These are phyloP conservation scores for Pissodes strobi DNA, from an alignment of 1,140 invertebrate species.

Conservation along the genomic window DNA sequence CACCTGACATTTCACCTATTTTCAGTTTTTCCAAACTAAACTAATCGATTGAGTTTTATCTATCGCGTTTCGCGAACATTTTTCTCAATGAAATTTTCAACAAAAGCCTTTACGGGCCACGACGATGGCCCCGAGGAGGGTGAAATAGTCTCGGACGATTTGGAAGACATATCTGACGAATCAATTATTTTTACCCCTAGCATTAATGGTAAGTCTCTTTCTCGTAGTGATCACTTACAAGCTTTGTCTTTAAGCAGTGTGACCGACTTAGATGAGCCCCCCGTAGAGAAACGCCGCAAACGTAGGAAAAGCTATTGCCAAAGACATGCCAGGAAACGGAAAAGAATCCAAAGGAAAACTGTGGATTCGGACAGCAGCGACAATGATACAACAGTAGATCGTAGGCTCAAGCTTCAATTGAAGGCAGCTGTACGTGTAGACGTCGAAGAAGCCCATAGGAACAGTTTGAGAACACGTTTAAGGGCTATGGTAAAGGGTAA, in stretches of 20 bases:
- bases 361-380: constrained; percentile 37
- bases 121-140: constrained; percentile 49
- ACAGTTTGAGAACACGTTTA: constrained; percentile 40
- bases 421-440: constrained; percentile 49
- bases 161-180: constrained; percentile 52
- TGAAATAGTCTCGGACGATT: constrained; percentile 51
- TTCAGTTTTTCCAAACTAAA: too few species aligned
- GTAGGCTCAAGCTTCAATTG: constrained; percentile 40
- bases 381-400: constrained; percentile 16
- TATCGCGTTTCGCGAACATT: too few species aligned
- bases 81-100: not conserved
- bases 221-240: constrained; percentile 46
- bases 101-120: not conserved
- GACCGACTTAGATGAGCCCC: constrained; percentile 34
- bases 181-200: constrained; percentile 40
- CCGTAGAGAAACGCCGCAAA: constrained; percentile 8
- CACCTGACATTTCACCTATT: too few species aligned
- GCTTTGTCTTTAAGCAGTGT: constrained; percentile 53
- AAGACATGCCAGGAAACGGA: constrained; percentile 17
- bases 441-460: constrained; percentile 37
- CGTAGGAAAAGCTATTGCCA: constrained; percentile 18
- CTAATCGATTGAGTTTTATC: too few species aligned
- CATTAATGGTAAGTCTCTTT: constrained; percentile 49
- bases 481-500: constrained; percentile 40
- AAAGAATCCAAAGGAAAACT: constrained; percentile 21